These are phyloP conservation scores for Agrilus mali DNA, from an alignment of 2,888 invertebrate species.

Conservation along the genomic window DNA sequence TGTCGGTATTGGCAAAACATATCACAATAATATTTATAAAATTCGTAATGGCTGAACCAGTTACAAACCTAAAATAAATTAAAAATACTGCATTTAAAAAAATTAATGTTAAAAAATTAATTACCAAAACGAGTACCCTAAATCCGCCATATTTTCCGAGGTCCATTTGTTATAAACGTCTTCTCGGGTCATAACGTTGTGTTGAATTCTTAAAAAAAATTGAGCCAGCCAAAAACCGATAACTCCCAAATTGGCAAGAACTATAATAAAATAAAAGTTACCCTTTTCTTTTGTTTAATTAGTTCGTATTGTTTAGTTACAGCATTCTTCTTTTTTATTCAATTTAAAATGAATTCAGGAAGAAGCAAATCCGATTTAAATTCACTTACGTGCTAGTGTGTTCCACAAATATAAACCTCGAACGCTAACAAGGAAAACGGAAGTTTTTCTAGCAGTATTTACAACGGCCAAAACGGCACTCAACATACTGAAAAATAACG, in stretches of 20 bases:
- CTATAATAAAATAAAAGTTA: slow-evolving; percentile 37
- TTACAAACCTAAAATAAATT: slow-evolving; percentile 48
- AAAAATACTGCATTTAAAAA: background rate
- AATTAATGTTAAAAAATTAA: slow-evolving; percentile 18
- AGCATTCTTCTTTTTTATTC: background rate
- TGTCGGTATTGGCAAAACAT: slow-evolving; percentile 56
- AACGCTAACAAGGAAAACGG: slow-evolving; percentile 51
- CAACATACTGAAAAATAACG: slow-evolving; percentile 55
- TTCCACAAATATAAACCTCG: slow-evolving; percentile 69
- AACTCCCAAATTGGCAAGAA: slow-evolving; percentile 60
- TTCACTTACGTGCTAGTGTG: slow-evolving; percentile 54
- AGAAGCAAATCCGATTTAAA: background rate
- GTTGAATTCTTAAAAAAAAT: slow-evolving; percentile 66
- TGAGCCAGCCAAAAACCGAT: slow-evolving; percentile 74
- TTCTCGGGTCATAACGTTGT: slow-evolving; percentile 70
- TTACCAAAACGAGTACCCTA: slow-evolving; percentile 83
- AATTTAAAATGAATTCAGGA: no score
- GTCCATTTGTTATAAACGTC: slow-evolving; percentile 73
- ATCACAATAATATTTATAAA: slow-evolving; percentile 62
- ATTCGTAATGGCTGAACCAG: slow-evolving; percentile 55
- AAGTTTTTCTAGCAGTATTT: slow-evolving; percentile 65
- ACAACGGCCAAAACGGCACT: slow-evolving; percentile 65
- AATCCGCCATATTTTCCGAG: slow-evolving; percentile 64
- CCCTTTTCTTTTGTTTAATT: background rate
- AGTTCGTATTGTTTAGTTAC: background rate